Evolutionary conservation across 2,888 invertebrate species (phyloP), one percentile per base, ranked within the genome.

Genomic region (Diplolepis rosae): DNA sequence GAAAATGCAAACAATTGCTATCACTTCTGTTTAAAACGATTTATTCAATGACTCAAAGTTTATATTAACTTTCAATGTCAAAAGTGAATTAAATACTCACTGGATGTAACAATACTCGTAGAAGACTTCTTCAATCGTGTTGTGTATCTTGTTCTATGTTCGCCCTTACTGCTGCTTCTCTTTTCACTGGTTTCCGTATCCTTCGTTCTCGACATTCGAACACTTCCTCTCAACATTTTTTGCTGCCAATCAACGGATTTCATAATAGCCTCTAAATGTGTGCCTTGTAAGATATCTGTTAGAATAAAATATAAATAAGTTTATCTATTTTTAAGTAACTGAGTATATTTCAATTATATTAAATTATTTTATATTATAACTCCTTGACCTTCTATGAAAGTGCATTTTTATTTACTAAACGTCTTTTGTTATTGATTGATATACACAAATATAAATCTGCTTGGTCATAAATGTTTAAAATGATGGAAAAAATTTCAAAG

Each of bases 241-340:
- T 93, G 93, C 82, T 96, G 95, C 95, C 96, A 96, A 85, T 96
- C 95, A 69, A 93, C 90, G 79, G 94, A 93, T 79, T 94, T 93
- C 90, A 93, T 91, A 79, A 94, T 91, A 76, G 94, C 93, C 69
- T 94, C 92, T 84, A 94, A 90, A 89, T 95, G 95, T 72, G 93
- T 88, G 52, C 91, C 90, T 68, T 93, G 91, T 4, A 92, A 90
- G 61, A 94, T 91, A 88, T 95, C 95, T 95, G 89, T 68, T 52
- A 32, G 66, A 71, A 71, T 42, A 54, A 18, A 27, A n/a, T n/a
- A n/a, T n/a, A n/a, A n/a, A n/a, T n/a, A n/a, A n/a, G n/a, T n/a
- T n/a, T 27, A 35, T 18, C 35, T 68, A 7, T n/a, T 35, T 50
- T 56, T 61, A 7, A 24, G 4, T 24, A 24, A 39, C 1, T 13